Conservation (phyloP, 1,140 invertebrate species). For the Drosophila arawakana region DNA sequence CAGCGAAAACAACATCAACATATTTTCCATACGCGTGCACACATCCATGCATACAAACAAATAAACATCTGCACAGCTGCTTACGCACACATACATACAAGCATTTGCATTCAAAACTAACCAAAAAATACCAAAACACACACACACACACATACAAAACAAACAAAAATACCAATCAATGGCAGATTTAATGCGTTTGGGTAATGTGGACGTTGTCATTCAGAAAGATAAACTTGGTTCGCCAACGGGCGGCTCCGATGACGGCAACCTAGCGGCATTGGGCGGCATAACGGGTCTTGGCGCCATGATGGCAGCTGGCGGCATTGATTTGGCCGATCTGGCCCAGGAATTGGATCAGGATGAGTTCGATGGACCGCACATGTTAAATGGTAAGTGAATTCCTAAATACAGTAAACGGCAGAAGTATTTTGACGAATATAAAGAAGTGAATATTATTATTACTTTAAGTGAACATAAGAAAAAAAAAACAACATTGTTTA, state of each 20-base stretch:
- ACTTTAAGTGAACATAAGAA: too few relatives aligned
- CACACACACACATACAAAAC: slow-evolving; percentile 22
- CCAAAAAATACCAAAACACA: slow-evolving; percentile 52
- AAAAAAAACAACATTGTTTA: too few relatives aligned
- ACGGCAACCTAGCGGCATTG: slow-evolving; percentile 89
- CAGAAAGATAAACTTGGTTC: slow-evolving; percentile 91
- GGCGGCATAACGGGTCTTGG: slow-evolving; percentile 79
- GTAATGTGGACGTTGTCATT: slow-evolving; percentile 87
- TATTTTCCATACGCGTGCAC: slow-evolving; percentile 14
- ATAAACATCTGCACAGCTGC: slow-evolving; percentile 52
- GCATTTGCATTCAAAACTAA: slow-evolving; percentile 54
- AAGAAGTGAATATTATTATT: too few relatives aligned
- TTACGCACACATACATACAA: slow-evolving; percentile 26
- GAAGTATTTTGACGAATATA: too few relatives aligned
- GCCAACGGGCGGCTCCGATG: slow-evolving; percentile 93
- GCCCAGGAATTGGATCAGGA: slow-evolving; percentile 91
- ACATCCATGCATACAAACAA: slow-evolving; percentile 2
- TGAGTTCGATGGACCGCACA: slow-evolving; percentile 89
- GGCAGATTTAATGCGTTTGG: slow-evolving; percentile 88
- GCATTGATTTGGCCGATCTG: slow-evolving; percentile 86
- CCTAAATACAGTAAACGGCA: neutral
- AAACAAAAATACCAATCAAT: slow-evolving; percentile 78
- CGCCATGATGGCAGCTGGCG: slow-evolving; percentile 88
- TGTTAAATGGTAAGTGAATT: slow-evolving; percentile 86
- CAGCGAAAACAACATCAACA: slow-evolving; percentile 28